Percentiles rank a stretch among this genome's conserved stretches.
phyloP scores from a whole-genome alignment of 2,888 invertebrate genomes.

The Mellilla xanthometata region DNA sequence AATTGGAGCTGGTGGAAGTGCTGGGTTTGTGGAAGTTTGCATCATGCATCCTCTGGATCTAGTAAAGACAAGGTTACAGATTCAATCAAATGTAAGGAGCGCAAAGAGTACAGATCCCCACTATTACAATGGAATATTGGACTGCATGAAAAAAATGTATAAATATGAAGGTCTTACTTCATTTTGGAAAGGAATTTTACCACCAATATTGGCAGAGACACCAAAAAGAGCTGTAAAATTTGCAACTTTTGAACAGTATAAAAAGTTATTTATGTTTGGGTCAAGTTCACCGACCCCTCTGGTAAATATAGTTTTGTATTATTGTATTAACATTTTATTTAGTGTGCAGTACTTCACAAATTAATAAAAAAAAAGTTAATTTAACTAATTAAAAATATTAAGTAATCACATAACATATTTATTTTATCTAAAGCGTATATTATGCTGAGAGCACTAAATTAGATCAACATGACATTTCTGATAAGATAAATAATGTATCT shows the following conservation, averaged over 20 bases:
- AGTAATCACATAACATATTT: too few relatives aligned
- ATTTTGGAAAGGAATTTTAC: slow-evolving; percentile 96
- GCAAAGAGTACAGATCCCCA: slow-evolving; percentile 71
- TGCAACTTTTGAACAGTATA: slow-evolving; percentile 96
- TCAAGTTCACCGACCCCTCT: slow-evolving; percentile 88
- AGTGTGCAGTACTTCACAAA: too few relatives aligned
- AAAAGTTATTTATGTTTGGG: slow-evolving; percentile 92
- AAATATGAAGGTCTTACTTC: slow-evolving; percentile 91
- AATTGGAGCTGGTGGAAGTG: slow-evolving; percentile 94
- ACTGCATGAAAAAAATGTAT: slow-evolving; percentile 96
- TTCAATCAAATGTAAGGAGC: slow-evolving; percentile 50
- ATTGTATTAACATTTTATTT: too few relatives aligned
- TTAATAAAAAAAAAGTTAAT: too few relatives aligned
- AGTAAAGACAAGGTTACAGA: slow-evolving; percentile 90
- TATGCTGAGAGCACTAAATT: too few relatives aligned
- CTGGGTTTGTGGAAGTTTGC: slow-evolving; percentile 96
- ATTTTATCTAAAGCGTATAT: too few relatives aligned
- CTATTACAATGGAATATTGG: slow-evolving; percentile 90
- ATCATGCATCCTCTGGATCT: slow-evolving; percentile 98
- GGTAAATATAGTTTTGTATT: slow-evolving; percentile 78
- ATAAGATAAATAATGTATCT: too few relatives aligned
- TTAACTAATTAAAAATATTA: too few relatives aligned
- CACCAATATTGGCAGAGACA: slow-evolving; percentile 96
- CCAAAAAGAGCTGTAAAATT: slow-evolving; percentile 98
- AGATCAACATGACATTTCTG: too few relatives aligned